Percentiles rank a stretch among this genome's conserved stretches.
These are phyloP conservation scores for Zeus faber DNA, from an alignment of 2,113 vertebrate species.

Conservation along the genomic window DNA sequence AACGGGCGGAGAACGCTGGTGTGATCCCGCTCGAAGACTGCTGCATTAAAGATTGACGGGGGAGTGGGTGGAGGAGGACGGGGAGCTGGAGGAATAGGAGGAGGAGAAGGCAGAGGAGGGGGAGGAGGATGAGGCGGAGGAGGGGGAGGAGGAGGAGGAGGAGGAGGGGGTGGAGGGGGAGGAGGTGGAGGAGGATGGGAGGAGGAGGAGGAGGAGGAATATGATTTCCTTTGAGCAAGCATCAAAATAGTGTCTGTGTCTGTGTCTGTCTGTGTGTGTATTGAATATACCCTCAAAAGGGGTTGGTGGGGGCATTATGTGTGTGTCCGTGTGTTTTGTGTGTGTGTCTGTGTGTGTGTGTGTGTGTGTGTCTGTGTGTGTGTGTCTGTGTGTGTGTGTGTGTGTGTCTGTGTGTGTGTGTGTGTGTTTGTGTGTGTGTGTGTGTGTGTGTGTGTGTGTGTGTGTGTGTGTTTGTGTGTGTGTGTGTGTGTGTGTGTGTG, in stretches of 20 bases:
- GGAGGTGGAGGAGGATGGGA: background rate
- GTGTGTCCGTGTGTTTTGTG: background rate
- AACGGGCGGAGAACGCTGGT: background rate
- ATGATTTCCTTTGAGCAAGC: no score
- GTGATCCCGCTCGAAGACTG: background rate
- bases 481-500: background rate
- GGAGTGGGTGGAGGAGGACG: background rate
- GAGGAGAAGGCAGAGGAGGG: background rate
- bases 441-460: background rate
- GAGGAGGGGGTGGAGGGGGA: background rate
- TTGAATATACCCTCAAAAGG: no score
- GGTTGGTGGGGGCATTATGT: no score
- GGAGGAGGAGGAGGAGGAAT: no score
- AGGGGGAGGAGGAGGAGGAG: no score
- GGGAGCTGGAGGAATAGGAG: background rate
- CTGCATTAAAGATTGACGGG: background rate
- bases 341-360: background rate
- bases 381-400: background rate
- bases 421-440: background rate
- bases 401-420: background rate
- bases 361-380: background rate
- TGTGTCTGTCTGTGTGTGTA: background rate
- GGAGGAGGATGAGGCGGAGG: no score
- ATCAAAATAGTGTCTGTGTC: background rate
- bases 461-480: background rate